Evolutionary conservation across 2,888 invertebrate species (phyloP).

Genomic region (Pollenia angustigena): DNA sequence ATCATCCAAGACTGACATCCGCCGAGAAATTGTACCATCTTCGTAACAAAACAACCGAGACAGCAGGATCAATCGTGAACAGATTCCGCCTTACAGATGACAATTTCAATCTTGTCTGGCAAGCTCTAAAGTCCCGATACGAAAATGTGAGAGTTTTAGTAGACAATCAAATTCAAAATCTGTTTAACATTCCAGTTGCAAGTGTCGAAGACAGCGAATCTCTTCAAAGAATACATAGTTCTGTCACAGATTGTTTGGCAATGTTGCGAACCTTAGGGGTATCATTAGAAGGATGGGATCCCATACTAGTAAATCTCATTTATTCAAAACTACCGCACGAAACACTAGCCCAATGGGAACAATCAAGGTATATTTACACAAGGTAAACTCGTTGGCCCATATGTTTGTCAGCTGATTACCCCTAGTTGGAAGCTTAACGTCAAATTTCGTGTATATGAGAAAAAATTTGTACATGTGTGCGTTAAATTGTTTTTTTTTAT

Average conservation of each 20-base stretch:
- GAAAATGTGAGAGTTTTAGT: slow-evolving; percentile 42
- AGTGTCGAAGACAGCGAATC: slow-evolving; percentile 23
- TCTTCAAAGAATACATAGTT: slow-evolving; percentile 1
- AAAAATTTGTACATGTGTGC: no score
- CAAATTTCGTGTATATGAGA: no score
- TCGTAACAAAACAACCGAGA: not conserved
- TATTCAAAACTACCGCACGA: not conserved
- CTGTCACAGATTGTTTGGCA: slow-evolving; percentile 26
- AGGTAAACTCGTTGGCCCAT: no score
- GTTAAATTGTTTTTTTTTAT: no score
- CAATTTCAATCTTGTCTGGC: slow-evolving; percentile 50
- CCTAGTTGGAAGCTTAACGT: no score
- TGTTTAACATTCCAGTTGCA: slow-evolving; percentile 16
- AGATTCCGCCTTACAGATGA: slow-evolving; percentile 39
- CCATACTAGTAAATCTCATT: no score
- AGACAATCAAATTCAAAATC: slow-evolving; percentile 45
- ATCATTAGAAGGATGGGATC: not conserved
- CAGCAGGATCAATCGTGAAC: slow-evolving; percentile 20
- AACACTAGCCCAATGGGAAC: not conserved
- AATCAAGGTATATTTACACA: no score
- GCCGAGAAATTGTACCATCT: no score
- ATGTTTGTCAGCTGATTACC: no score
- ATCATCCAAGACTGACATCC: no score
- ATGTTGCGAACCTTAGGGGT: not conserved
- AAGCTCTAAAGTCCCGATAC: slow-evolving; percentile 42